Evolutionary conservation across 2,797 vertebrate genomes (phyloP).

Genomic region (Myotis findleyi): DNA sequence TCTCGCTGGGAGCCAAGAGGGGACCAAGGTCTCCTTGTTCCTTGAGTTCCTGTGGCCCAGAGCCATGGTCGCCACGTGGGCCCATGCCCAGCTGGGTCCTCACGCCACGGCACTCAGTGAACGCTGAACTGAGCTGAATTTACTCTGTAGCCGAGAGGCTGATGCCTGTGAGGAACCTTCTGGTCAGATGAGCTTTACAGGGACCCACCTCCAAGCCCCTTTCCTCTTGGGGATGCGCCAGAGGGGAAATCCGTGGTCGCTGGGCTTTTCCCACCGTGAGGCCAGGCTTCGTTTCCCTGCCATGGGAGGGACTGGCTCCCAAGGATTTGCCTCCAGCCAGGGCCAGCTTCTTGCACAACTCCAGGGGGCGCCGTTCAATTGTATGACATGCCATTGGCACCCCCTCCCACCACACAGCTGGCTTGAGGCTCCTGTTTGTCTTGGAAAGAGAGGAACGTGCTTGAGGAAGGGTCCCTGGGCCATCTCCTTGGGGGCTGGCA

Average conservation of each 20-base stretch:
- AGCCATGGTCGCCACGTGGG: accelerated
- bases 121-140: too few species aligned
- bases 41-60: not conserved
- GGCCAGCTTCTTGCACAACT: not conserved
- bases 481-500: slow-evolving; percentile 69
- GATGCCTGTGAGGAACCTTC: not conserved
- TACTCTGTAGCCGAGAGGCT: not conserved
- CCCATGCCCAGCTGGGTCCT: not conserved
- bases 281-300: not conserved
- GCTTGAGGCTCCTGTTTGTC: slow-evolving; percentile 47
- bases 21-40: not conserved
- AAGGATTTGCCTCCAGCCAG: not conserved
- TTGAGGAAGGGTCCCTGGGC: slow-evolving; percentile 58
- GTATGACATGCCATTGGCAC: not conserved
- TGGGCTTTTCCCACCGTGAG: not conserved
- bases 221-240: not conserved
- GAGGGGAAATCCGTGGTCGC: not conserved
- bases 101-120: not conserved
- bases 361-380: not conserved
- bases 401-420: not conserved
- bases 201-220: not conserved
- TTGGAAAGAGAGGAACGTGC: slow-evolving; percentile 45
- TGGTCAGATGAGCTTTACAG: not conserved
- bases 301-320: not conserved
- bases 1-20: not conserved